These are phyloP conservation scores for Papilio glaucus DNA, from an alignment of 1,140 invertebrate species.

Conservation along the genomic window DNA sequence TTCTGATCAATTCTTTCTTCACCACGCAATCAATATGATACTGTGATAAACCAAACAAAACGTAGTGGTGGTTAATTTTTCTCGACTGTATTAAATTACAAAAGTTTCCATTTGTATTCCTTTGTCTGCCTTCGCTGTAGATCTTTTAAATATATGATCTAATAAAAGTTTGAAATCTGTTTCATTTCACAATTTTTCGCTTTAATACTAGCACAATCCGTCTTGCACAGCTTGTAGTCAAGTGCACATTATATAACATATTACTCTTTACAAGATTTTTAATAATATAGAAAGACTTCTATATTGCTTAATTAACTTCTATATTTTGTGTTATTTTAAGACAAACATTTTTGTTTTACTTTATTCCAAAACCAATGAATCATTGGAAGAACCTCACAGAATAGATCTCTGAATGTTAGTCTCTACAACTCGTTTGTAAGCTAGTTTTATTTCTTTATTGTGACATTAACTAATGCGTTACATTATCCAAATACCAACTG, in stretches of 20 bases:
- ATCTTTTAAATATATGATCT: slow-evolving; percentile 30
- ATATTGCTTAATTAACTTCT: too few species aligned
- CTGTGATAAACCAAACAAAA: not conserved
- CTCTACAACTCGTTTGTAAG: too few species aligned
- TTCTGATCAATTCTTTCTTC: too few species aligned
- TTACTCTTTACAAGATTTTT: not conserved
- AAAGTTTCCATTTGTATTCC: slow-evolving; percentile 10
- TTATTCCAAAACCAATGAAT: too few species aligned
- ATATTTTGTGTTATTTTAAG: too few species aligned
- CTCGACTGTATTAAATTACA: not conserved
- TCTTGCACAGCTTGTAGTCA: slow-evolving; percentile 28
- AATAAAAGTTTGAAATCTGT: slow-evolving; percentile 31
- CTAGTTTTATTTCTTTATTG: too few species aligned
- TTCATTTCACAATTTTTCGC: slow-evolving; percentile 15
- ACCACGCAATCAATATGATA: too few species aligned
- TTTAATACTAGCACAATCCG: slow-evolving; percentile 17
- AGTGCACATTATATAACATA: not conserved
- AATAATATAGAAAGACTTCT: not conserved
- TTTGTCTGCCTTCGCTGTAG: not conserved
- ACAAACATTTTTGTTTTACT: too few species aligned
- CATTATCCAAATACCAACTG: not conserved
- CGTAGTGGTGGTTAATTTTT: not conserved
- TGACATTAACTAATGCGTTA: too few species aligned
- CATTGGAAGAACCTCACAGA: too few species aligned
- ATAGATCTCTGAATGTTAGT: too few species aligned